A percentile compares a stretch with the other conserved stretches of the same genome.
Conservation (phyloP, 2,113 vertebrate genomes). For the Forbesichthys agassizii region DNA sequence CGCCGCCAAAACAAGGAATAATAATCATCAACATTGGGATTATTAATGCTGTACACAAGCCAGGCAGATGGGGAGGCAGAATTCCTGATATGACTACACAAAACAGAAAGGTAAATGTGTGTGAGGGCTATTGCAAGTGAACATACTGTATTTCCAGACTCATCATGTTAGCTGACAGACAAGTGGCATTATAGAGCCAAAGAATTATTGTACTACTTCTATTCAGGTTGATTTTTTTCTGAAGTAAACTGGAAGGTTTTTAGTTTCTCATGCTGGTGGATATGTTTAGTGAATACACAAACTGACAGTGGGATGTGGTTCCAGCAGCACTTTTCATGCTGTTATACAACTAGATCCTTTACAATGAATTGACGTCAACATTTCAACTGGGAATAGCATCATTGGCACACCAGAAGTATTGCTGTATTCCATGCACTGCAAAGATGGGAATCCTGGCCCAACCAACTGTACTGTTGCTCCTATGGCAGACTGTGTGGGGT, state of each 20-base stretch:
- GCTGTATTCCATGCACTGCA: slow-evolving; percentile 50
- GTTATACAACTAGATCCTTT: no score
- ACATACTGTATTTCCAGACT: no score
- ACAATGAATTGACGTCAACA: no score
- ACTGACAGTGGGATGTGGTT: no score
- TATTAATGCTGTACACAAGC: slow-evolving; percentile 28
- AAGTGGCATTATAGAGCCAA: no score
- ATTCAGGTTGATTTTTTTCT: no score
- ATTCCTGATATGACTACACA: slow-evolving; percentile 49
- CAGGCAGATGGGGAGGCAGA: slow-evolving; percentile 43
- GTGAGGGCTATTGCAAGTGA: not conserved
- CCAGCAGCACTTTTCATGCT: no score
- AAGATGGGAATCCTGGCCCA: slow-evolving; percentile 76
- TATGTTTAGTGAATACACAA: no score
- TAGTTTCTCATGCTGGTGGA: no score
- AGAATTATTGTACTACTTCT: no score
- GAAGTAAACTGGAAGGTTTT: no score
- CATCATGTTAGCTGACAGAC: no score
- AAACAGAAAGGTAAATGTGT: slow-evolving; percentile 35
- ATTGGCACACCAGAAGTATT: slow-evolving; percentile 24
- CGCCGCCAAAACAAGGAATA: slow-evolving; percentile 34
- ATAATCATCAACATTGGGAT: slow-evolving; percentile 41
- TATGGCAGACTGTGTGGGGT: slow-evolving; percentile 73
- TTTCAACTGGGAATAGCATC: slow-evolving; percentile 17
- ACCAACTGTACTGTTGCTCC: slow-evolving; percentile 71